A percentile compares a stretch with the other conserved stretches of the same genome.
Conservation (phyloP, 1,140 invertebrate species). For the Acyrthosiphon pisum region DNA sequence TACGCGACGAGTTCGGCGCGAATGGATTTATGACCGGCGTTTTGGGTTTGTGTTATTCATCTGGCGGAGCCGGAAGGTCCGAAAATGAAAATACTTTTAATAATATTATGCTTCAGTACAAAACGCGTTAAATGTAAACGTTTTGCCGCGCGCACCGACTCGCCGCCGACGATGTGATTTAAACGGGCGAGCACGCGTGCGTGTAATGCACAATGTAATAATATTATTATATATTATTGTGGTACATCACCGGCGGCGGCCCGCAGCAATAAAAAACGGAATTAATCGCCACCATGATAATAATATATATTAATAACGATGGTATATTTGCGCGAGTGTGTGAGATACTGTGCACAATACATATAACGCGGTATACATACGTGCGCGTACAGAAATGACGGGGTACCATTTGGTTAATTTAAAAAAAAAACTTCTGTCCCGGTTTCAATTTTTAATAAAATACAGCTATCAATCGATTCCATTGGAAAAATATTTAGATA, state of each 20-base stretch:
- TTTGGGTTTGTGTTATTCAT: background rate
- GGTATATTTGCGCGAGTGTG: background rate
- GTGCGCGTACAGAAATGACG: background rate
- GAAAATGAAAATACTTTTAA: background rate
- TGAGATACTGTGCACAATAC: background rate
- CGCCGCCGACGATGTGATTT: background rate
- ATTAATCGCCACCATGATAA: background rate
- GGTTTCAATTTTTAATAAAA: background rate
- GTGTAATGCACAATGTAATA: background rate
- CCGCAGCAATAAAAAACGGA: background rate
- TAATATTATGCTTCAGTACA: background rate
- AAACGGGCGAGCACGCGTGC: background rate
- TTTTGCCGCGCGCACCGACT: background rate
- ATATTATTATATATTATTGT: background rate
- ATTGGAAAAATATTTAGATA: no score
- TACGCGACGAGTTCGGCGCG: background rate
- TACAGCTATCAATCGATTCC: no score
- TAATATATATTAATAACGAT: background rate
- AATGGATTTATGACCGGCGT: conserved; percentile 16
- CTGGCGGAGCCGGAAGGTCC: conserved; percentile 35
- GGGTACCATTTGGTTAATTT: background rate
- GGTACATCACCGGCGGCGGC: conserved; percentile 2
- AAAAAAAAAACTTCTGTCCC: background rate
- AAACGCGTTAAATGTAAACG: no score
- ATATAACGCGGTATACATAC: background rate